Base-by-base conservation (phyloP, 2,113 vertebrate species). In the Odobenus rosmarus region DNA sequence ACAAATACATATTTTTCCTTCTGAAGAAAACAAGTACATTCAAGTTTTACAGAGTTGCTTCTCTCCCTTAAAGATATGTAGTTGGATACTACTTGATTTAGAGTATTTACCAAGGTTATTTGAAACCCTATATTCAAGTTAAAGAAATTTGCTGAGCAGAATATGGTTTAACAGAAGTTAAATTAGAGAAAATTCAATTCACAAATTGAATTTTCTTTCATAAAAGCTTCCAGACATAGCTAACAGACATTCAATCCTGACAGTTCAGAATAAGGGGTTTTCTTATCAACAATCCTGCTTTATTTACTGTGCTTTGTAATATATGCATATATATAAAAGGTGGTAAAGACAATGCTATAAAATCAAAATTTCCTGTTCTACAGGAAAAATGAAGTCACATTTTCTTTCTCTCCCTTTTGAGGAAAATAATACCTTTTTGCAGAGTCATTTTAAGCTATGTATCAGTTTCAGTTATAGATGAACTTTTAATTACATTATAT, bases 401-500 rank as follows among this genome's bases (percentile, higher is more conserved):
- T 88, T 96, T 61, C 24, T 62, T 95, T 61, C 93, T 92, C 31
- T 53, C 62, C 5, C 4, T 94, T 62, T 19, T 46, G 28, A 31
- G 15, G 59, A 92, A 97, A 90, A 89, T n/a, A 94, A 61, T 9
- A 55, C 39, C 23, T 67, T 90, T 96, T 98, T 97, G 46, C 18
- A 76, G 67, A 53, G 13, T 86, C 21, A 36, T 94, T 67, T 95
- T 88, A 80, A 95, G 92, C 0, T 8, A 49, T 36, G 84, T 90
- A 12, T 72, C 26, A 88, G 2, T 94, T 97, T 96, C 69, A 51
- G 2, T 9, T 36, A 80, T 11, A 98, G 15, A 96, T 7, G 81
- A 94, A 92, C 1, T 94, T 98, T 95, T 42, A 96, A 82, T 98
- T 98, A 96, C 77, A 92, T 96, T 95, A 49, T 94, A 93, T 97